Evolutionary conservation across 2,113 vertebrate species (phyloP), one percentile per base, ranked within the genome.

Genomic region (Nasalis larvatus): DNA sequence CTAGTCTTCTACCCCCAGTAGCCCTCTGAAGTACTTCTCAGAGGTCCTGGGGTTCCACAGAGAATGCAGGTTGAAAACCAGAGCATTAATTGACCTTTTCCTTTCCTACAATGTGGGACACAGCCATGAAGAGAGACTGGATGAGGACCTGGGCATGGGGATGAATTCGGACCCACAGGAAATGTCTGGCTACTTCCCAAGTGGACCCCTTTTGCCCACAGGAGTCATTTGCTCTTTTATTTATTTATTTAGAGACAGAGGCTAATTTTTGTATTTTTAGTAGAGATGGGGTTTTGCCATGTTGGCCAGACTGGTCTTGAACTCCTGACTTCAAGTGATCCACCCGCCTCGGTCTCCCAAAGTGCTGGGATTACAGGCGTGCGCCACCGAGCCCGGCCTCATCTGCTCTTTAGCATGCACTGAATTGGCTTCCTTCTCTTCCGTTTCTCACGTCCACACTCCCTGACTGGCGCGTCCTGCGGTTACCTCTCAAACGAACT

Each of bases 381-480:
- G 60, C 30, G 60, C 27, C 12, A 63, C 27, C 12, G 5, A 6
- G 6, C 3, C 58, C 3, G 4, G 0, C 13, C 27, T n/a, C 45
- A 1, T 16, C 35, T 23, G 56, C 4, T 63, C 85, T 42, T 4
- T 40, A 10, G 25, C 6, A 13, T 8, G 10, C 4, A 49, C 4
- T 13, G 0, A 9, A 12, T 2, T 6, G 60, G 58, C 52, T 35
- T 9, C 81, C 42, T 78, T 47, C 25, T 47, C 37, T 76, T 30
- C 18, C 52, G 18, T 4, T 6, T 32, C 74, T 71, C 5, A 52
- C 52, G 27, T 23, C 85, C 20, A 14, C 1, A 3, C 27, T 32
- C 66, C 25, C 42, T 52, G 30, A 25, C 35, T 11, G 2, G 37
- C 40, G 17, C 37, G 49, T 97, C 37, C 54, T 18, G 30, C 0